These are phyloP conservation scores for Cydia amplana DNA, from an alignment of 1,140 invertebrate species.

Conservation along the genomic window DNA sequence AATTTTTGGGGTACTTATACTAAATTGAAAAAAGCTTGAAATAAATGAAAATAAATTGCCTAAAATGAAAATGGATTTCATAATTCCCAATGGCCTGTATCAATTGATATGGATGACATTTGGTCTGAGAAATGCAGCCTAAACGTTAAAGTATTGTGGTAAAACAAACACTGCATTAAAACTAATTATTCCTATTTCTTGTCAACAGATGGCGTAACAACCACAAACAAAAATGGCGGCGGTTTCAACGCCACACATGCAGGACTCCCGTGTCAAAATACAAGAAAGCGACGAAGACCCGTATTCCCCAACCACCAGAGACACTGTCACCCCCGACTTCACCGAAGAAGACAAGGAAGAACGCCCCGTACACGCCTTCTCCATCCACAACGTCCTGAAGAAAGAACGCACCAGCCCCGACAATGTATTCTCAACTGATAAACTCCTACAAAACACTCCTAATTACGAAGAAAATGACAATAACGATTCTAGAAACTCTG, in stretches of 20 bases:
- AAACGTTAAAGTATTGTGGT: too few species aligned
- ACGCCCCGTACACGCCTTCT: slow-evolving; percentile 63
- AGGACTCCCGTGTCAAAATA: slow-evolving; percentile 65
- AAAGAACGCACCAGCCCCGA: slow-evolving; percentile 74
- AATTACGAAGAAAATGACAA: slow-evolving; percentile 63
- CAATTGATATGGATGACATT: too few species aligned
- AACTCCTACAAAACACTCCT: slow-evolving; percentile 72
- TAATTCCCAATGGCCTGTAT: too few species aligned
- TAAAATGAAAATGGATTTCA: too few species aligned
- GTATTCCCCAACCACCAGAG: slow-evolving; percentile 64
- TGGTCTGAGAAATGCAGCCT: too few species aligned
- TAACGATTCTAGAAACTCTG: slow-evolving; percentile 53
- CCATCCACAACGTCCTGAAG: slow-evolving; percentile 77
- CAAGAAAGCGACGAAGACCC: slow-evolving; percentile 73
- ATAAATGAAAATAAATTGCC: too few species aligned
- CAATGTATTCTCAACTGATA: slow-evolving; percentile 78
- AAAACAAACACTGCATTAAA: too few species aligned
- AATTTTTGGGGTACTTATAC: too few species aligned
- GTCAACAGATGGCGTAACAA: slow-evolving; percentile 68
- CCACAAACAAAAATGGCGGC: slow-evolving; percentile 59
- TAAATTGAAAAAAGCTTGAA: too few species aligned
- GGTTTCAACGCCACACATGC: slow-evolving; percentile 62
- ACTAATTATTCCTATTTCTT: too few species aligned
- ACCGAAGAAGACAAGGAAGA: slow-evolving; percentile 65
- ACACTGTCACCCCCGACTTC: slow-evolving; percentile 64